phyloP scores from a whole-genome alignment of 2,113 vertebrate genomes.

The Oenanthe oenanthe region DNA sequence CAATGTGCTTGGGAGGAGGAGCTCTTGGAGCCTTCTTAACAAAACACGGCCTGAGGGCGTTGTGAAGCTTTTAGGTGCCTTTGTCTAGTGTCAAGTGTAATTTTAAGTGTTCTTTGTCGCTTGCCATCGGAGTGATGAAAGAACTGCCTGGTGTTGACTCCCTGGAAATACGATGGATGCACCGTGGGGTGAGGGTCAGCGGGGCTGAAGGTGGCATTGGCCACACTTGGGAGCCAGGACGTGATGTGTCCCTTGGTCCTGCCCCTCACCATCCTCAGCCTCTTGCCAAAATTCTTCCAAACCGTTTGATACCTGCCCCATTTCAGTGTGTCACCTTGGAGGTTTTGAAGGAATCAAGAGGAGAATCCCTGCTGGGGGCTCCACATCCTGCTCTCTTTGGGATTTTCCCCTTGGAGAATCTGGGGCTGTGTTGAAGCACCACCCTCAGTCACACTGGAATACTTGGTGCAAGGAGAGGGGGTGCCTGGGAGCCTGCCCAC shows the following conservation, averaged over 20 bases:
- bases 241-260: fast-evolving
- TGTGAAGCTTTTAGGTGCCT: slow-evolving; percentile 59
- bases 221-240: not conserved
- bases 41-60: not conserved
- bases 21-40: not conserved
- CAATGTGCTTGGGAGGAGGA: not conserved
- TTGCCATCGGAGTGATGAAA: not conserved
- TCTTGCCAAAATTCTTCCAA: not conserved
- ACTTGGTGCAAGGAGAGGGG: not conserved
- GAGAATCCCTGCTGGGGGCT: not conserved
- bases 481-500: not conserved
- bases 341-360: not conserved
- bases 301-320: not conserved
- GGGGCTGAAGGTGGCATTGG: not conserved
- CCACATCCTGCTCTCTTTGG: not conserved
- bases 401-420: not conserved
- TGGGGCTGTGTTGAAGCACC: not conserved
- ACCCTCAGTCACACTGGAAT: not conserved
- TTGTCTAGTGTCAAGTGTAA: slow-evolving; percentile 20
- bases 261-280: not conserved
- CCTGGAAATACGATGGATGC: not conserved
- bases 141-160: not conserved
- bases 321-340: not conserved
- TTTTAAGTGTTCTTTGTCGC: not conserved
- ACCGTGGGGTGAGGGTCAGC: fast-evolving